phyloP scores from a whole-genome alignment of 2,797 vertebrate genomes.

The Micropoecilia bifurca region DNA sequence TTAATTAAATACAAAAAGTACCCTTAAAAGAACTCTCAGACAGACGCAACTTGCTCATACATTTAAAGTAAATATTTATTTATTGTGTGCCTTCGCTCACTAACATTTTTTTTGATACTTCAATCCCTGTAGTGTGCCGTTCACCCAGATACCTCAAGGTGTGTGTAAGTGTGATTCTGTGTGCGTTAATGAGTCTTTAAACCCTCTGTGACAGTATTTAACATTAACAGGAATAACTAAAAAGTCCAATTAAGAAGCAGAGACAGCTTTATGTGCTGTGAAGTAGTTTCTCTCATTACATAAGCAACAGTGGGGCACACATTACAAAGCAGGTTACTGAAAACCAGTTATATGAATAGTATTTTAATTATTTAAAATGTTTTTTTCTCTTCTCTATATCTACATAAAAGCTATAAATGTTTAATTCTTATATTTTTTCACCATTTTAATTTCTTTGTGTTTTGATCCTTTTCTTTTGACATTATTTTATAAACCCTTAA shows the following conservation, averaged over 20 bases:
- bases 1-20: constrained; percentile 87
- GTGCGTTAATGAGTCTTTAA: constrained; percentile 80
- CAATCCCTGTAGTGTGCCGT: constrained; percentile 33
- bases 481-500: not conserved
- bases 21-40: constrained; percentile 75
- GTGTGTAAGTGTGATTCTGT: constrained; percentile 48
- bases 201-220: constrained; percentile 81
- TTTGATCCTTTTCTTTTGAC: not conserved
- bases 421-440: not conserved
- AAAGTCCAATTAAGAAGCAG: constrained; percentile 75
- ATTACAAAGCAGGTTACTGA: constrained; percentile 16
- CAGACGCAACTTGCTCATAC: constrained; percentile 64
- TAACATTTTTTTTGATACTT: constrained; percentile 33
- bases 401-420: not conserved
- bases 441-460: not conserved
- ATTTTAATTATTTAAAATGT: not conserved
- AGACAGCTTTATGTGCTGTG: constrained; percentile 58
- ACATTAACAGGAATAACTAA: constrained; percentile 83
- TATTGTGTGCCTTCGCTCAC: constrained; percentile 30
- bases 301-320: constrained; percentile 16
- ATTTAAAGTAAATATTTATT: constrained; percentile 78
- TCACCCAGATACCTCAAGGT: constrained; percentile 59
- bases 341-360: constrained; percentile 3
- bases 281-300: constrained; percentile 42
- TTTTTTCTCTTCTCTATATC: not conserved